These are phyloP conservation scores for Drosophila pruinosa DNA, from an alignment of 1,140 invertebrate genomes.

Conservation along the genomic window DNA sequence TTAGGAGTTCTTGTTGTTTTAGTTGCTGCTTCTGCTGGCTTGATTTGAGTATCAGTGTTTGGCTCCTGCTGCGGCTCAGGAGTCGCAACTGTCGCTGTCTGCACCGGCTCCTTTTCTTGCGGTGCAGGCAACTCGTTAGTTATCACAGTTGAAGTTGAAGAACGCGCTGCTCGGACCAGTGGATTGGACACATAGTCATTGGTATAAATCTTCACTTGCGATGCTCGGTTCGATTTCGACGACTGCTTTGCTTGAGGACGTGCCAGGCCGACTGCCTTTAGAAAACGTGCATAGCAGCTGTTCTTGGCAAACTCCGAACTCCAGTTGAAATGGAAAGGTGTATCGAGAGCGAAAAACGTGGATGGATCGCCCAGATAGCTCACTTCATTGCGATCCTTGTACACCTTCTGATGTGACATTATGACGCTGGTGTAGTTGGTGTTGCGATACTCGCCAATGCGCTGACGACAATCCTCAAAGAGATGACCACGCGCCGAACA, in stretches of 20 bases:
- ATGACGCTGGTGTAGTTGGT: constrained; percentile 45
- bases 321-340: constrained; percentile 60
- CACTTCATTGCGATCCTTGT: constrained; percentile 54
- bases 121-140: not conserved
- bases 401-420: constrained; percentile 68
- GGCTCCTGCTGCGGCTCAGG: constrained; percentile 21
- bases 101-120: too few species aligned
- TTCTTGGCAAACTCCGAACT: constrained; percentile 43
- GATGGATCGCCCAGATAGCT: constrained; percentile 8
- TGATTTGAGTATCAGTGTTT: constrained; percentile 29
- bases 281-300: constrained; percentile 63
- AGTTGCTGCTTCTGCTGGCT: not conserved
- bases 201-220: constrained; percentile 18
- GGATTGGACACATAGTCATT: constrained; percentile 56
- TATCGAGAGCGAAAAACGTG: constrained; percentile 36
- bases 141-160: not conserved
- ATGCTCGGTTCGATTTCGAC: not conserved
- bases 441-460: constrained; percentile 52
- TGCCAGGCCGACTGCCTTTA: constrained; percentile 46
- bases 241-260: constrained; percentile 1
- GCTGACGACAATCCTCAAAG: constrained; percentile 83
- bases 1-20: not conserved
- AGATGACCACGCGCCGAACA: constrained; percentile 86
- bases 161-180: constrained; percentile 34
- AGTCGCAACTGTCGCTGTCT: not conserved